These are phyloP conservation scores for Pilophorus perplexus DNA, from an alignment of 2,888 invertebrate genomes.

Conservation along the genomic window DNA sequence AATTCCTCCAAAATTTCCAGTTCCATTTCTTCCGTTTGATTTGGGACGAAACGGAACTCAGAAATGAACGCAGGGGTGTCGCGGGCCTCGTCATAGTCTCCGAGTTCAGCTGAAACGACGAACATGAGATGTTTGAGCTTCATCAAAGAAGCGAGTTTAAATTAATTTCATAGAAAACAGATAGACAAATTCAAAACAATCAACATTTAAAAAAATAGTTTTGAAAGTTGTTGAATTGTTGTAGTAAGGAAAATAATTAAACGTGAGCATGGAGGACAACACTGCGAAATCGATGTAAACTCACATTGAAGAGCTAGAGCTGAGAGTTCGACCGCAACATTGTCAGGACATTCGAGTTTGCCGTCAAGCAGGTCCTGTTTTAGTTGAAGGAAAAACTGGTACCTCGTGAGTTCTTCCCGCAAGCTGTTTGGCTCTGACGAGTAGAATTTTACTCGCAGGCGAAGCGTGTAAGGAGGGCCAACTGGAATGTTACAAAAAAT, in stretches of 20 bases:
- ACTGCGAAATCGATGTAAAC: too few relatives aligned
- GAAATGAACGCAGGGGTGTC: slow-evolving; percentile 97
- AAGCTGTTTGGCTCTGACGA: slow-evolving; percentile 96
- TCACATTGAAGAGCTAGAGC: slow-evolving; percentile 91
- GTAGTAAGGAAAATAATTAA: too few relatives aligned
- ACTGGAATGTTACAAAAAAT: slow-evolving; percentile 60
- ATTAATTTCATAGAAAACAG: too few relatives aligned
- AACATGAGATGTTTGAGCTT: too few relatives aligned
- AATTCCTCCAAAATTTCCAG: slow-evolving; percentile 89
- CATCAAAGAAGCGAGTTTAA: too few relatives aligned
- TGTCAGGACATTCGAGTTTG: slow-evolving; percentile 82
- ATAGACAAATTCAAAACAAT: too few relatives aligned
- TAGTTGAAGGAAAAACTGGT: slow-evolving; percentile 96
- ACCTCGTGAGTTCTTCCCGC: slow-evolving; percentile 94
- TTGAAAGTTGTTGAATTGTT: too few relatives aligned
- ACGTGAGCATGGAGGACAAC: too few relatives aligned
- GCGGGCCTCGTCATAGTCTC: slow-evolving; percentile 87
- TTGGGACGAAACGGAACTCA: slow-evolving; percentile 95
- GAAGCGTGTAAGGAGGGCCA: slow-evolving; percentile 94
- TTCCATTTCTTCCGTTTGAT: slow-evolving; percentile 96
- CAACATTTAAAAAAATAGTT: too few relatives aligned
- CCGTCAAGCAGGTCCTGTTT: slow-evolving; percentile 94
- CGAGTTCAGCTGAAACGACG: slow-evolving; percentile 78
- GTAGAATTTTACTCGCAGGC: slow-evolving; percentile 96
- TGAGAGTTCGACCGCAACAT: slow-evolving; percentile 82